Evolutionary conservation across 1,140 invertebrate species (phyloP), one percentile per base, ranked within the genome.

Genomic region (Heliconius hewitsoni): DNA sequence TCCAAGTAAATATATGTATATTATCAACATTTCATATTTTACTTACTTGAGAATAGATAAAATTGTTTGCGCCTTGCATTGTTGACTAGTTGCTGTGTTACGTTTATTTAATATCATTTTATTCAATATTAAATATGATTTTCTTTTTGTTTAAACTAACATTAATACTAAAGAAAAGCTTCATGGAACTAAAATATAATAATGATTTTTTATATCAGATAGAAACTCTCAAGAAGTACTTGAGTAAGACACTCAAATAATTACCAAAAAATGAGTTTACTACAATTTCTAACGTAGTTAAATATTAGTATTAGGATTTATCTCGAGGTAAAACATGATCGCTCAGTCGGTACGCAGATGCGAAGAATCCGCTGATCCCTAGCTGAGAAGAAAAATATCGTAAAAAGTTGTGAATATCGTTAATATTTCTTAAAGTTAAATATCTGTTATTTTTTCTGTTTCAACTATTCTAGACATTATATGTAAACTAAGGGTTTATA

Each of bases 371-470:
- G 82, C 84, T 86, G 90, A 90, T 89, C 89, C 85, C 81, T 81
- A 78, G 84, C 87, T 77, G 83, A 86, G 88, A 82, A 85, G 85
- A 87, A 88, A 89, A 90, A 92, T 86, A 87, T 88, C 84, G 90
- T 89, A 91, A 91, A 91, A 92, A 83, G 84, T 88, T 87, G 83
- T 79, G 82, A 87, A 89, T 85, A 86, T 87, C 84, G 84, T 84
- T 79, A 87, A 88, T 86, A 89, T 87, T 90, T 87, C 87, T 82
- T 82, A 80, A 88, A 89, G 77, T 89, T 86, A 88, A 81, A 84
- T 89, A 85, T 86, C 83, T 85, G 81, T 88, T 74, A 84, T 85
- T 85, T 86, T 87, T 86, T 82, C 82, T 83, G 78, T 89, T 86
- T 87, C 79, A 85, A 87, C 77, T 83, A 85, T 87, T 85, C 83